These are phyloP conservation scores for Petrocephalus zakoni DNA, from an alignment of 2,113 vertebrate species.

Conservation along the genomic window DNA sequence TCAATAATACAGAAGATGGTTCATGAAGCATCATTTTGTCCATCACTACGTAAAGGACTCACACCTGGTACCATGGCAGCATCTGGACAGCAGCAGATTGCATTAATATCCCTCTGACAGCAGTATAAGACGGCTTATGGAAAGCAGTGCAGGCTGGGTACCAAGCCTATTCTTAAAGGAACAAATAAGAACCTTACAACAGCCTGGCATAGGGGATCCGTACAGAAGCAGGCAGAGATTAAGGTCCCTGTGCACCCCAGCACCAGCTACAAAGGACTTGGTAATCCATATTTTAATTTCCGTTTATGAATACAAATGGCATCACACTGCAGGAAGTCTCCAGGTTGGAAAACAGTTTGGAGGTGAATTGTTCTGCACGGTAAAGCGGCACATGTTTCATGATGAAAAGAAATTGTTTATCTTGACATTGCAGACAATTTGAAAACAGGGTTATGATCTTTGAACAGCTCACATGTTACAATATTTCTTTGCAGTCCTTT, in stretches of 20 bases:
- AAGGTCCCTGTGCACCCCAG: neutral
- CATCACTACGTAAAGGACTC: neutral
- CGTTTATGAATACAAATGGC: neutral
- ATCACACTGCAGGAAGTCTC: neutral
- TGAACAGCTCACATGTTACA: neutral
- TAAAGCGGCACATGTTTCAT: neutral
- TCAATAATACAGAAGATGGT: neutral
- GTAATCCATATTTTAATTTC: neutral
- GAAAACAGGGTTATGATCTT: neutral
- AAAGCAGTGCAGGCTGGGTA: slow-evolving; percentile 32
- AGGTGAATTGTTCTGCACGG: neutral
- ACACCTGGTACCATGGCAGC: neutral
- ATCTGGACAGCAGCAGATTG: neutral
- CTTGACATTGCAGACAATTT: neutral
- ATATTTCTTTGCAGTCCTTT: neutral
- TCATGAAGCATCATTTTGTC: neutral
- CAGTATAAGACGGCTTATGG: slow-evolving; percentile 39
- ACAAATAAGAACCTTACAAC: slow-evolving; percentile 35
- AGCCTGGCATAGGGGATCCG: neutral
- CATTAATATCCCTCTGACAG: slow-evolving; percentile 35
- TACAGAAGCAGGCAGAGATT: neutral
- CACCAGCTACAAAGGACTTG: neutral
- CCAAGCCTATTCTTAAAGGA: slow-evolving; percentile 40
- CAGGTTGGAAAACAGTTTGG: neutral
- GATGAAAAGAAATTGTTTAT: neutral